These are phyloP conservation scores for Dendrophyllia cribrosa DNA, from an alignment of 64 coral and sea anemone genomes.

Conservation along the genomic window DNA sequence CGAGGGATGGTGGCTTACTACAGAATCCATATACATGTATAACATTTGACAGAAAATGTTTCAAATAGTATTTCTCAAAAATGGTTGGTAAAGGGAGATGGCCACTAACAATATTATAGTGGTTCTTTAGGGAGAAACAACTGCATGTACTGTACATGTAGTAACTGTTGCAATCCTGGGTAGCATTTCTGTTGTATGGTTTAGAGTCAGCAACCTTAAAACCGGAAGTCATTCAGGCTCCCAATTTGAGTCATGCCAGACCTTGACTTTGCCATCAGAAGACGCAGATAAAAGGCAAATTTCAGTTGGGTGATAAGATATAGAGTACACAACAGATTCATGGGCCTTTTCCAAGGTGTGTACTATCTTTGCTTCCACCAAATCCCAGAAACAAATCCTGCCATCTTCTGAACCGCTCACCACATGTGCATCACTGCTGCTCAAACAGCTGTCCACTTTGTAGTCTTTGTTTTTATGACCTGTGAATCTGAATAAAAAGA, in stretches of 20 bases:
- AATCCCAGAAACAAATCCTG: slow-evolving; percentile 90
- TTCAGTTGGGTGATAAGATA: slow-evolving; percentile 87
- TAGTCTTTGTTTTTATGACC: slow-evolving; percentile 95
- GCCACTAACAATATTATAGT: no score
- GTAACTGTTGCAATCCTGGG: no score
- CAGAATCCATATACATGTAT: no score
- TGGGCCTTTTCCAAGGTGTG: slow-evolving; percentile 81
- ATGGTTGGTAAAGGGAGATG: no score
- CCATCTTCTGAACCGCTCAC: slow-evolving; percentile 95
- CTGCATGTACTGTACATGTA: no score
- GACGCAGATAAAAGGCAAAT: slow-evolving; percentile 84
- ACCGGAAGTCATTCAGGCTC: slow-evolving; percentile 17
- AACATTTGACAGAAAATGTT: no score
- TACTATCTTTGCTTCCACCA: slow-evolving; percentile 90
- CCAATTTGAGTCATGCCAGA: slow-evolving; percentile 81
- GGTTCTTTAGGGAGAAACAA: no score
- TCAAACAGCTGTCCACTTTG: slow-evolving; percentile 94
- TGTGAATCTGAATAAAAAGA: slow-evolving; percentile 76
- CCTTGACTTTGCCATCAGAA: slow-evolving; percentile 93
- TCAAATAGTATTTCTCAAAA: no score
- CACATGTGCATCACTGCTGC: slow-evolving; percentile 83
- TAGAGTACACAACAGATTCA: slow-evolving; percentile 70
- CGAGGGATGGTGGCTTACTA: no score
- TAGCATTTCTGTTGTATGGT: no score
- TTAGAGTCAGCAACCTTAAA: no score